Base-by-base conservation (phyloP, 2,797 vertebrate genomes). In the Arnoldichthys spilopterus region DNA sequence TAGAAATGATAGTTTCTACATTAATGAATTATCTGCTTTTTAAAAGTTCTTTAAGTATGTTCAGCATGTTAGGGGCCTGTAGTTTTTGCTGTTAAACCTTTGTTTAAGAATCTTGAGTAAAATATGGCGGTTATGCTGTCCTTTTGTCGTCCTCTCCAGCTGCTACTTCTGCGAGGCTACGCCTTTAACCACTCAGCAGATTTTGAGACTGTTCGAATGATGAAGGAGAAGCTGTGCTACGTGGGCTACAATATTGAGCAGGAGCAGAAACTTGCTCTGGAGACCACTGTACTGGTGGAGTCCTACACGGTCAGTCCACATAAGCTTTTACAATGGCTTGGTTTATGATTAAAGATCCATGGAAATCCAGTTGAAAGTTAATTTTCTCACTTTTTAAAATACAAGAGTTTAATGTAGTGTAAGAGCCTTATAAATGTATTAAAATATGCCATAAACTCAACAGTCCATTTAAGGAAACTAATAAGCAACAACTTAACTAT, bases 181-280 rank as follows among this genome's bases (percentile, higher is more conserved):
- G 96, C 96, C 67, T 97, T 97, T 91, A 97, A 96, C 89, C 96
- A 97, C 81, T 97, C 96, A 32, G 96, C 96, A 66, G 96, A 97
- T 86, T 97, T 97, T 53, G 96, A 97, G 90, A 97, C 96, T 0
- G 96, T 97, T 80, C 93, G 95, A 18, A 97, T 97, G 96, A 97
- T 97, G 90, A 97, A 97, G 92, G 95, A 96, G 79, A 96, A 96
- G 78, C 87, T 97, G 16, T 97, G 96, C 85, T 96, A 97, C 0
- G 96, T 97, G 86, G 95, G 95, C 4, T 97, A 97, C 84, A 97
- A 97, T 88, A 96, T 97, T 28, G 95, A 96, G 37, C 96, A 96
- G 88, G 96, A 97, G 83, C 96, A 97, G 91, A 96, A 96, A 78
- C 89, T 97, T 82, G 95, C 96, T 1, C 85, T 97, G 79, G 96